phyloP scores from a whole-genome alignment of 2,113 vertebrate species.

The Columba livia region DNA sequence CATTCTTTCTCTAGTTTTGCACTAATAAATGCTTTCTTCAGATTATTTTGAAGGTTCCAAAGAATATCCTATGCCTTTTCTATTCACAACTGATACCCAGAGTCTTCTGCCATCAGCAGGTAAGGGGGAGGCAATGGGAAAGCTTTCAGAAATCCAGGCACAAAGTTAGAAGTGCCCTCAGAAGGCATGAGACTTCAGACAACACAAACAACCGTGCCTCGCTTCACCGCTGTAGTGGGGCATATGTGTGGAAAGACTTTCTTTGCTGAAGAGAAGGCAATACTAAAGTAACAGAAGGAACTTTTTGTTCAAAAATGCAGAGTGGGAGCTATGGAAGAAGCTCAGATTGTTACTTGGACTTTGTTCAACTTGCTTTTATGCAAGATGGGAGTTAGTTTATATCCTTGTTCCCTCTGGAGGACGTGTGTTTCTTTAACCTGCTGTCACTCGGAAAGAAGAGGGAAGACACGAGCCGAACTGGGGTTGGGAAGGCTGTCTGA shows the following conservation, averaged over 20 bases:
- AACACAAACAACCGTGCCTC: background rate
- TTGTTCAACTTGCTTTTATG: background rate
- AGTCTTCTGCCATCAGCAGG: background rate
- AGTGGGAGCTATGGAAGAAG: background rate
- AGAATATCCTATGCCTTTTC: background rate
- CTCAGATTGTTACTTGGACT: background rate
- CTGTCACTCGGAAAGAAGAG: background rate
- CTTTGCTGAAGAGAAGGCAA: background rate
- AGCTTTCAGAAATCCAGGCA: background rate
- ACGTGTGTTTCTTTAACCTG: background rate
- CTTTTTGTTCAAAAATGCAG: background rate
- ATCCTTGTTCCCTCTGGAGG: background rate
- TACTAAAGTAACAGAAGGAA: background rate
- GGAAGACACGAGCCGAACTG: background rate
- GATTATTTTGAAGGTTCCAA: background rate
- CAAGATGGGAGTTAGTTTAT: background rate
- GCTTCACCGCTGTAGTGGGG: background rate
- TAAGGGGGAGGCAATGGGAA: background rate
- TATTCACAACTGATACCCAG: background rate
- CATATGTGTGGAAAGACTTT: background rate
- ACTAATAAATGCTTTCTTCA: background rate
- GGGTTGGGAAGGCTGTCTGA: background rate
- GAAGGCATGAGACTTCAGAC: background rate
- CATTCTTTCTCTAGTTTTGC: background rate
- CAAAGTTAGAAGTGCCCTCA: background rate